Base-by-base conservation (phyloP, 2,113 vertebrate genomes). In the Gyps fulvus region DNA sequence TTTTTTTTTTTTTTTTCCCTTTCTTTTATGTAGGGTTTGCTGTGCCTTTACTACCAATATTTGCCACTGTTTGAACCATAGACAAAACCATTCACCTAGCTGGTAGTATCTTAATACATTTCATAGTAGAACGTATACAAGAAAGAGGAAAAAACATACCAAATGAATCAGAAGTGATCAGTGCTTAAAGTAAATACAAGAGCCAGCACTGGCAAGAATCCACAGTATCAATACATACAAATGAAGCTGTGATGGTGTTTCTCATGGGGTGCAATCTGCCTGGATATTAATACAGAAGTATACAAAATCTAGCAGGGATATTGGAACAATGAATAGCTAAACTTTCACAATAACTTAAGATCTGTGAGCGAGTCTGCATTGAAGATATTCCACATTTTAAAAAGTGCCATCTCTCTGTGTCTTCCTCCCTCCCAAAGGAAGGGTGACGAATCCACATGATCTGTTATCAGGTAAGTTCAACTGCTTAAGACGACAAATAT, bases 121-220 rank as follows among this genome's bases (percentile, higher is more conserved):
- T 98, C 93, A 88, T 93, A 98, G 89, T 85, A 97, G 95, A 97
- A 97, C 87, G 91, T 95, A 96, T 82, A 97, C 93, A 97, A 95
- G 97, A 96, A 90, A 89, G 58, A 83, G 94, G 93, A 87, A 94
- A 97, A 93, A 98, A 74, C 93, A 97, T 96, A 98, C 89, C 78
- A 95, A 96, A 96, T 81, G 74, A 94, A 96, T 94, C 95, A 89
- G 94, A 98, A 95, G 93, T 97, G 91, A 96, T 97, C 97, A 97
- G 98, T 98, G 97, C 97, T 97, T 91, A 98, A 98, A 96, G 97
- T 96, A 98, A 98, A 97, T 98, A 97, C 92, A 93, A 82, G 83
- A 97, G 95, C 55, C 54, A 90, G 70, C 94, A 90, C 87, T 91
- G 98, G 97, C 94, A 95, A 94, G 97, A 97, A 96, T 92, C 97